Base-by-base conservation (phyloP, 2,888 invertebrate species). In the Xylota sylvarum region DNA sequence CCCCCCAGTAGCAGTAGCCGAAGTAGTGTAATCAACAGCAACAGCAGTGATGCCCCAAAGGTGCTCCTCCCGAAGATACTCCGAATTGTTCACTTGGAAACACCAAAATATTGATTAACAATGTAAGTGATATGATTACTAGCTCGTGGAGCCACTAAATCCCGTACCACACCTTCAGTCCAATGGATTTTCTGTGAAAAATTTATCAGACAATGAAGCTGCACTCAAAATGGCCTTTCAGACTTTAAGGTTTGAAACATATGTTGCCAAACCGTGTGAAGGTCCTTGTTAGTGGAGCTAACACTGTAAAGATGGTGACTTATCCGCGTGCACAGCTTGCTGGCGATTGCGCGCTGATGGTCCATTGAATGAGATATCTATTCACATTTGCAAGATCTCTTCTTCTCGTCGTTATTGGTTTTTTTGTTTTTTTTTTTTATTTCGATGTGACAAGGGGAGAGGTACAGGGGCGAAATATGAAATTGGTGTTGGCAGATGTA, bases 81-180 rank as follows among this genome's bases (percentile, higher is more conserved):
- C 67, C 48, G 27, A 73, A 62, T 56, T 72, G 77, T 73, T 82
- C 35, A 56, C 77, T 77, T 86, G 86, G 82, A 86, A 82, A 86
- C 86, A 58, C 48, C 35, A 55, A 73, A 77, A 62, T 73, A 78
- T 73, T 81, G 81, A 82, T 67, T 77, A 82, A 73, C 72, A 82
- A 77, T 78, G 86, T 86, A 82, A 82, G 86, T 9, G 5, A 5
- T 10, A 5, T 52, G 48, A 9, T 9, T 19, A 48, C 4, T 19
- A 9, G 19, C 0, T 17, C 6, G 19, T 19, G 19, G 9, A 19
- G 5, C 14, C 12, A 7, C 23, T 17, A 9, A n/a, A 14, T 7
- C 40, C 10, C 40, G 19, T n/a, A 56, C 65, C 56, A 76, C 76
- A 56, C 65, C 65, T 48, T 17, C 4, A n/a, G 32, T 4, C 10